Base-by-base conservation (phyloP, 1,140 invertebrate species). In the Drosophila pectinifera region DNA sequence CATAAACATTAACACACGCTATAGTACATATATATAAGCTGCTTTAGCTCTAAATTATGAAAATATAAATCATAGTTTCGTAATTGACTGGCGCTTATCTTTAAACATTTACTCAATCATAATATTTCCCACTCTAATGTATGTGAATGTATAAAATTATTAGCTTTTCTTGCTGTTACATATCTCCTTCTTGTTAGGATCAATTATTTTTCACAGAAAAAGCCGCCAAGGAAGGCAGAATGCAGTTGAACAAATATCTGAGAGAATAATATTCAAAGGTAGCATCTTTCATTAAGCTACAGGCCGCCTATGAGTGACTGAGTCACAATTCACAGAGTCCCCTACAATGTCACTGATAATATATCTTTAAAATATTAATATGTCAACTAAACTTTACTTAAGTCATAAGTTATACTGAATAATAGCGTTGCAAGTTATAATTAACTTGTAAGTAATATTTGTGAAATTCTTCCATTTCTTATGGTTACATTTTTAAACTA, bases 191-290 rank as follows among this genome's bases (percentile, higher is more conserved):
- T 16, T 13, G 13, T n/a, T 14, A 26, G n/a, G 13, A 20, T 13
- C 13, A 10, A 18, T 6, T 6, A 14, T 14, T 18, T 55, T 4
- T 55, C 13, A 7, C 5, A 18, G n/a, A 55, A 55, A 13, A 24
- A 24, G 5, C n/a, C 8, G 48, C 16, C 5, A 16, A 0, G 13
- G 11, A 7, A 3, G 4, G 7, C 6, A 13, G 0, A 48, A 6
- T n/a, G 24, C 58, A 62, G 58, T 16, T 62, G 58, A 22, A 10
- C 53, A 58, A 62, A 62, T 26, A 61, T 0, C 1, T 34, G 11
- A 7, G n/a, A n/a, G 13, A 18, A 13, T 10, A 34, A 51, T n/a
- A 11, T 13, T 7, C 11, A 54, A 36, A 57, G 20, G 13, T 39
- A 28, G 4, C 14, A 26, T 16, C 0, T 13, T 28, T 38, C 5